Conservation (phyloP, 2,888 invertebrate genomes). For the Hydrotaea cyrtoneurina region DNA sequence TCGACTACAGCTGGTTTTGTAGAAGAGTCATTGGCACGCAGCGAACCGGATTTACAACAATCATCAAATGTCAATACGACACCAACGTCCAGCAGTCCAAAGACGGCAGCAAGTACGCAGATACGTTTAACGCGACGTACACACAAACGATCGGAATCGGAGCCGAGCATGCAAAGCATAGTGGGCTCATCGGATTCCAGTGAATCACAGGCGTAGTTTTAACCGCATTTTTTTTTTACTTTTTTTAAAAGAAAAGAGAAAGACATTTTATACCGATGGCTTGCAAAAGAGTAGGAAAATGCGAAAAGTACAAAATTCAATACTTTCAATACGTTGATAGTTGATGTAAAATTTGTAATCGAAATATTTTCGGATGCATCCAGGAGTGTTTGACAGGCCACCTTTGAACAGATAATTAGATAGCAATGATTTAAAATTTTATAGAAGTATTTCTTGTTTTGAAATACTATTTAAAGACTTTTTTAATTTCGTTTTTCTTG, state of each 20-base stretch:
- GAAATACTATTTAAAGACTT: too few relatives aligned
- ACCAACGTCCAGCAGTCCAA: constrained; percentile 31
- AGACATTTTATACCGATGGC: not conserved
- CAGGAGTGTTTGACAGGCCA: too few relatives aligned
- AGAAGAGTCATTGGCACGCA: constrained; percentile 79
- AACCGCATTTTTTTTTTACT: too few relatives aligned
- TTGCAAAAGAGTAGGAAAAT: not conserved
- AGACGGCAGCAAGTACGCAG: constrained; percentile 50
- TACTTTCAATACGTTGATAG: too few relatives aligned
- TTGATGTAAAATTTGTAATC: too few relatives aligned
- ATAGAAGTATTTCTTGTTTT: too few relatives aligned
- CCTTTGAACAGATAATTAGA: too few relatives aligned
- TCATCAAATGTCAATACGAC: constrained; percentile 53
- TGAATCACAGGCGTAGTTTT: constrained; percentile 71
- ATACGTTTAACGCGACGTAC: constrained; percentile 74
- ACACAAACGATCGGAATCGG: constrained; percentile 80
- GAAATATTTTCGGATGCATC: too few relatives aligned
- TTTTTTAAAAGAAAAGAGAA: not conserved
- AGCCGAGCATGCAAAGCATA: constrained; percentile 78
- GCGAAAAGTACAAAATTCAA: not conserved
- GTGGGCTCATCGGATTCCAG: constrained; percentile 68
- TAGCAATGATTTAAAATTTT: too few relatives aligned
- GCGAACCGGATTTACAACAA: constrained; percentile 79
- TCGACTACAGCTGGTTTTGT: constrained; percentile 73
- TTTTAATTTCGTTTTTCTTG: too few relatives aligned